Base-by-base conservation (phyloP, 2,797 vertebrate species). In the Echeneis naucrates region DNA sequence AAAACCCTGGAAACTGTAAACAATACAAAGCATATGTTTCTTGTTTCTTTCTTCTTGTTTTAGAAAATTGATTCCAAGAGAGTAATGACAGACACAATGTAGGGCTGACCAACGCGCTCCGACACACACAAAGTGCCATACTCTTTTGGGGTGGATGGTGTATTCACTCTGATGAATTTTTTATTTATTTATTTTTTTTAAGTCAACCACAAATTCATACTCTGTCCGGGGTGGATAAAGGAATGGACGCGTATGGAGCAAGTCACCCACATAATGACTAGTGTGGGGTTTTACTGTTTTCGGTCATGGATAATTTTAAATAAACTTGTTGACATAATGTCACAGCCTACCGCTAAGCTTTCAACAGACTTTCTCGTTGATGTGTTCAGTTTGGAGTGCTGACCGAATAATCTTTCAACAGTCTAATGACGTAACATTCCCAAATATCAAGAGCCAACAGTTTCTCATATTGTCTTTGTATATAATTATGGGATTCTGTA, bases 21-120 rank as follows among this genome's bases (percentile, higher is more conserved):
- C 87, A 90, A 92, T 87, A 59, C 83, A 80, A 88, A 95, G 95
- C 95, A 96, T 94, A 94, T 95, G 94, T 96, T 93, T 93, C 94
- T 94, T 95, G 95, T 90, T 91, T 90, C 85, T 89, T 54, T 65
- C 63, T 53, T 53, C 51, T 23, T 26, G 50, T 53, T 86, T 88
- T 74, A 40, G 81, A 69, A 90, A 92, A 91, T 91, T 89, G 89
- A 91, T 91, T 93, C 84, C 63, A 79, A 89, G 84, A 83, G 91
- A 88, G 83, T 91, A 87, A 88, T 81, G 81, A 83, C 84, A 85
- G 65, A 85, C 80, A 75, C 76, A 79, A 72, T 85, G 83, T 53
- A 58, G 78, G 67, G 60, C 70, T 83, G 86, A 90, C 89, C 84
- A 82, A 89, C 89, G 85, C 72, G 17, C 69, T 62, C 44, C 74